Evolutionary conservation across 2,888 invertebrate species (phyloP).

Genomic region (Epirrhoe tristata): DNA sequence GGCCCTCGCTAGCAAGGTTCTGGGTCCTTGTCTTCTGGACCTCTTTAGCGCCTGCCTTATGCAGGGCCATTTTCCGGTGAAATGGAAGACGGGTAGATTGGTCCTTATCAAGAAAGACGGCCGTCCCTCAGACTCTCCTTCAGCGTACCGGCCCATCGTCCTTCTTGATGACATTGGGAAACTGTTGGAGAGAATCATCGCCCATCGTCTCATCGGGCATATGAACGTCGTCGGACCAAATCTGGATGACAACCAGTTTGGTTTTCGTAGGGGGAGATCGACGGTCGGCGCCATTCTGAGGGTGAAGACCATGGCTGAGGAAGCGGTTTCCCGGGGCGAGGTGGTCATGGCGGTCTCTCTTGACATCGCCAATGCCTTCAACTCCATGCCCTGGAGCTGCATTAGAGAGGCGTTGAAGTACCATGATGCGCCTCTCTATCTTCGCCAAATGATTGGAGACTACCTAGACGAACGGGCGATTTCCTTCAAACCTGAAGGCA

Average conservation of each 20-base stretch:
- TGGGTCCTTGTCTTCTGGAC: background rate
- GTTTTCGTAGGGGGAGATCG: slow-evolving; percentile 6
- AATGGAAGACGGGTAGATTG: too few relatives aligned
- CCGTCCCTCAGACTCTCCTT: too few relatives aligned
- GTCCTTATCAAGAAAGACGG: too few relatives aligned
- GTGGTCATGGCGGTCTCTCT: slow-evolving; percentile 14
- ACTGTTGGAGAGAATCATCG: too few relatives aligned
- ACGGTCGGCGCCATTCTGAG: slow-evolving; percentile 5
- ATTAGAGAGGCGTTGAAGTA: background rate
- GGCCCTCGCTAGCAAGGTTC: background rate
- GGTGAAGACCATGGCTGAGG: background rate
- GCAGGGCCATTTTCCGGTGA: too few relatives aligned
- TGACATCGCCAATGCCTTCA: background rate
- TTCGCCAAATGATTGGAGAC: background rate
- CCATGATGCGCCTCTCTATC: background rate
- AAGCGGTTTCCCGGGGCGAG: background rate
- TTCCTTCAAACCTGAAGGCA: too few relatives aligned
- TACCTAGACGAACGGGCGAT: background rate
- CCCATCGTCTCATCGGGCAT: background rate
- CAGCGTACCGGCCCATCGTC: too few relatives aligned
- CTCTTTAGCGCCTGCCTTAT: too few relatives aligned
- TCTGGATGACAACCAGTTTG: slow-evolving; percentile 3
- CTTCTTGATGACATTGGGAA: too few relatives aligned
- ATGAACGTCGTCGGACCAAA: slow-evolving; percentile 3
- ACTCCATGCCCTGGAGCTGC: background rate